A percentile compares a stretch with the other conserved stretches of the same genome.
Evolutionary conservation across 1,140 invertebrate genomes (phyloP).

Genomic region (Trichonephila inaurata): DNA sequence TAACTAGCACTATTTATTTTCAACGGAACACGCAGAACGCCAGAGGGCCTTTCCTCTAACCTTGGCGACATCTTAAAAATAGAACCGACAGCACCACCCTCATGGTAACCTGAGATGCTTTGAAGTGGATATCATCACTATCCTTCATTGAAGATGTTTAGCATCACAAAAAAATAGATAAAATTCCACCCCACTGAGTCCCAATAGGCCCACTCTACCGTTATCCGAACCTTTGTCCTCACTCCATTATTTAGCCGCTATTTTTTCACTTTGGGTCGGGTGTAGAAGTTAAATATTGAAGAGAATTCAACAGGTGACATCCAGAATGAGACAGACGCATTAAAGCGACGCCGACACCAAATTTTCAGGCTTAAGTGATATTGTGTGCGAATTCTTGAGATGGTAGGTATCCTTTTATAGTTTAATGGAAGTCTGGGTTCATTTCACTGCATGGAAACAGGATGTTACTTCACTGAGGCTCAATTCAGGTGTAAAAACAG

Average conservation of each 20-base stretch:
- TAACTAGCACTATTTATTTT: not conserved
- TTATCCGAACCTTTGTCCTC: conserved; percentile 23
- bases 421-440: conserved; percentile 32
- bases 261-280: not conserved
- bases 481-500: not conserved
- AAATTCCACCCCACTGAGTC: conserved; percentile 58
- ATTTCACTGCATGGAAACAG: not conserved
- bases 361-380: not conserved
- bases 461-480: not conserved
- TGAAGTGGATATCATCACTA: conserved; percentile 70
- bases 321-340: conserved; percentile 1
- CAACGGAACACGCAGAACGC: not conserved
- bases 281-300: conserved; percentile 62
- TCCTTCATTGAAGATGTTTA: conserved; percentile 70
- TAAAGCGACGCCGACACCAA: conserved; percentile 29
- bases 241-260: conserved; percentile 52
- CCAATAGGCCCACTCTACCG: conserved; percentile 48
- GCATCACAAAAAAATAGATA: conserved; percentile 74
- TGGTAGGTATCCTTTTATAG: not conserved
- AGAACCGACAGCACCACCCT: not conserved
- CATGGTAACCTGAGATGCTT: conserved; percentile 31
- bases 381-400: conserved; percentile 8
- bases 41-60: not conserved
- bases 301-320: conserved; percentile 62
- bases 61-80: not conserved